Conservation (phyloP, 2,888 invertebrate genomes). For the Sminthurinus aureus region DNA sequence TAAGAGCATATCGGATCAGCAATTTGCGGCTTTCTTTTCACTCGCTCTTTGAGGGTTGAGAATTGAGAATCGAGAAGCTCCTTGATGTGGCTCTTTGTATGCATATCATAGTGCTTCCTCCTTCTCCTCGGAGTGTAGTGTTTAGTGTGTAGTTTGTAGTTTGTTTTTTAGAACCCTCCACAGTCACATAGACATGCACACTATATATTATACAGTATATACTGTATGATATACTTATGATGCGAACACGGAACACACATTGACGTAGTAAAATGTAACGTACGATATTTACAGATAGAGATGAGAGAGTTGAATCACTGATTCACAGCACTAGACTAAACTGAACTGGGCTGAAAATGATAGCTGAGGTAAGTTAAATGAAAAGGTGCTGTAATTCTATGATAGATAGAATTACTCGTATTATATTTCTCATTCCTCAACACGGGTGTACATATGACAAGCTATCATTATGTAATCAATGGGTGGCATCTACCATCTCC, state of each 20-base stretch:
- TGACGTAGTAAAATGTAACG: too few species aligned
- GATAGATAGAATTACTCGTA: background rate
- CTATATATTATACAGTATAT: background rate
- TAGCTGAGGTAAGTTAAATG: background rate
- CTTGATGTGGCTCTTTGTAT: slow-evolving; percentile 49
- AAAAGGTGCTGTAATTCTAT: background rate
- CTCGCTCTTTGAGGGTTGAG: background rate
- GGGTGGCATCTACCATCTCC: background rate
- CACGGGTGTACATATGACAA: background rate
- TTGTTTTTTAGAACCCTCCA: background rate
- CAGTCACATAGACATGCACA: background rate
- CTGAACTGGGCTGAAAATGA: background rate
- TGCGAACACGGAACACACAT: too few species aligned
- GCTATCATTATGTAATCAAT: background rate
- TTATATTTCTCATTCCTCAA: background rate
- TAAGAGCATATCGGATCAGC: slow-evolving; percentile 45
- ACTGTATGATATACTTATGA: too few species aligned
- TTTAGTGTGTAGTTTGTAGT: background rate
- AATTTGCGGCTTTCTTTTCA: slow-evolving; percentile 40
- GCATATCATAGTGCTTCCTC: slow-evolving; percentile 37
- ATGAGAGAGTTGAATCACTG: background rate
- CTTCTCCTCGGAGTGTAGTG: background rate
- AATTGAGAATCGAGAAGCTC: background rate
- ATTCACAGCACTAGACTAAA: too few species aligned
- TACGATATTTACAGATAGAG: background rate